phyloP scores from a whole-genome alignment of 2,113 vertebrate species.

The Anas platyrhynchos region DNA sequence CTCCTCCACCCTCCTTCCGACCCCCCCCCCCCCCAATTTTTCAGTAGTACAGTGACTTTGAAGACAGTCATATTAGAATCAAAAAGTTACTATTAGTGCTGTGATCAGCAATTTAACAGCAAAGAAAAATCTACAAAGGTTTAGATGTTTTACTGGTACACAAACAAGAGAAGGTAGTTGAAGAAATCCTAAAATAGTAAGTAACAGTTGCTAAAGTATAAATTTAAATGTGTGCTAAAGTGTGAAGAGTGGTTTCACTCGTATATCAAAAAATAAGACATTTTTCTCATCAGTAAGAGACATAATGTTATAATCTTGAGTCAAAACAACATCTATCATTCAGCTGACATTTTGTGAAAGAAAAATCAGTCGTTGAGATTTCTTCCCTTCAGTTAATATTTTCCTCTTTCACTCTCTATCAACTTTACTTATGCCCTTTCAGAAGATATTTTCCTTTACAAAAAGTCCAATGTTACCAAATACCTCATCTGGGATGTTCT shows the following conservation, averaged over 20 bases:
- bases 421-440: neutral
- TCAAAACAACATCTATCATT: neutral
- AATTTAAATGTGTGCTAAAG: neutral
- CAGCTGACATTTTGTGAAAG: neutral
- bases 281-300: neutral
- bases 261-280: accelerated
- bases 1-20: neutral
- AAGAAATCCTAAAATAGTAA: neutral
- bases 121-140: neutral
- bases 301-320: neutral
- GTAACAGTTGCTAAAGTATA: neutral
- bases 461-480: neutral
- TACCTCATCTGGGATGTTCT: neutral
- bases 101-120: neutral
- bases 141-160: neutral
- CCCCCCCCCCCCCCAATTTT: too few relatives aligned
- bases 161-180: neutral
- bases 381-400: neutral
- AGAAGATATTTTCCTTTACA: neutral
- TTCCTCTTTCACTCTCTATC: neutral
- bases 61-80: neutral
- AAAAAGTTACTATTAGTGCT: neutral
- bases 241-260: neutral
- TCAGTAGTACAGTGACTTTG: neutral
- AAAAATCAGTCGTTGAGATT: neutral